These are phyloP conservation scores for Bostrychus sinensis DNA, from an alignment of 2,113 vertebrate species.

Conservation along the genomic window DNA sequence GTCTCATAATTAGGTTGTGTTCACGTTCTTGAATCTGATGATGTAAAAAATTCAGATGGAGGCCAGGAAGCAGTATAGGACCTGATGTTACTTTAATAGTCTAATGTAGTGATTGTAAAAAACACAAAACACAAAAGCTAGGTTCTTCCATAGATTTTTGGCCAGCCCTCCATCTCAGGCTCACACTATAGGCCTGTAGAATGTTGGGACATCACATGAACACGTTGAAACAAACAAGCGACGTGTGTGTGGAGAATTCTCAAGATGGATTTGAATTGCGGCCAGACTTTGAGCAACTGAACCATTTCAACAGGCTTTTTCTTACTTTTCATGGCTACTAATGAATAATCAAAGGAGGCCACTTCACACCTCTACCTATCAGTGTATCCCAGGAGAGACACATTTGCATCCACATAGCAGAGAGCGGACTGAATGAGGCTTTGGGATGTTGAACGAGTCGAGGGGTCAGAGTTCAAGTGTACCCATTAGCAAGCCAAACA, in stretches of 20 bases:
- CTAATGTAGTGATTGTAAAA: too few relatives aligned
- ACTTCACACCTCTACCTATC: slow-evolving; percentile 37
- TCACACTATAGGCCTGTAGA: too few relatives aligned
- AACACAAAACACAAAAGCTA: too few relatives aligned
- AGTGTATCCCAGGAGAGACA: slow-evolving; percentile 41
- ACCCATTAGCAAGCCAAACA: slow-evolving; percentile 76
- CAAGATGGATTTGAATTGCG: slow-evolving; percentile 35
- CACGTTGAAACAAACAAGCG: slow-evolving; percentile 29
- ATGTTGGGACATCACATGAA: not conserved
- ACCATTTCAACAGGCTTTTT: slow-evolving; percentile 37
- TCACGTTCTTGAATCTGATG: too few relatives aligned
- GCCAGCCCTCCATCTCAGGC: too few relatives aligned
- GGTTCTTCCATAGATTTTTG: too few relatives aligned
- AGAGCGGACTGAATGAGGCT: slow-evolving; percentile 35
- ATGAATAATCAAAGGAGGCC: slow-evolving; percentile 52
- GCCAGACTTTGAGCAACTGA: slow-evolving; percentile 29
- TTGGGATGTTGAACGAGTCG: slow-evolving; percentile 36
- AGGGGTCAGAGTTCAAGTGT: slow-evolving; percentile 74
- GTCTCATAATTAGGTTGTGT: slow-evolving; percentile 41
- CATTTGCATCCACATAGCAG: slow-evolving; percentile 60
- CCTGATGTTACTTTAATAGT: not conserved
- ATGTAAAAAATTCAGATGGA: not conserved
- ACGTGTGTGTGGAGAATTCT: slow-evolving; percentile 5
- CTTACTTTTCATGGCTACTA: slow-evolving; percentile 35
- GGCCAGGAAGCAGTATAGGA: not conserved